phyloP scores from a whole-genome alignment of 2,797 vertebrate genomes.

The Parauchenoglanis punctatus region DNA sequence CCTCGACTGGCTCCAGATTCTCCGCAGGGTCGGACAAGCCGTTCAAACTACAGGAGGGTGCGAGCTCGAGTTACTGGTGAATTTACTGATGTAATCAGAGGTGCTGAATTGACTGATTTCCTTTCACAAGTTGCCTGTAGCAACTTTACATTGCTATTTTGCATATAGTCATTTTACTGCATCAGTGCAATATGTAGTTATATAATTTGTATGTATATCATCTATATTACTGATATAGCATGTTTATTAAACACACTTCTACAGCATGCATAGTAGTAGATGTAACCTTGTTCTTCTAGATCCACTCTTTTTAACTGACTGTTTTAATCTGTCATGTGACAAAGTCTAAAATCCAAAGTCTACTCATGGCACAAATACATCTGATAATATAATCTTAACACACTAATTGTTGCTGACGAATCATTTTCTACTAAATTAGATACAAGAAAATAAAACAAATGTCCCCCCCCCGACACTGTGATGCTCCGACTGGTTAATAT shows the following conservation, averaged over 20 bases:
- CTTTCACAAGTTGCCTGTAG: neutral
- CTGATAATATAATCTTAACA: neutral
- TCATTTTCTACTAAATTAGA: neutral
- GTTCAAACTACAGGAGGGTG: slow-evolving; percentile 55
- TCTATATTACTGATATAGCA: neutral
- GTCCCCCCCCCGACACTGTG: no score
- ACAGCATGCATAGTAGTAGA: neutral
- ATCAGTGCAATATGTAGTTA: neutral
- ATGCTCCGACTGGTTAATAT: neutral
- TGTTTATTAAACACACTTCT: neutral
- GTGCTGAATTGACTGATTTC: neutral
- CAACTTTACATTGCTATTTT: neutral
- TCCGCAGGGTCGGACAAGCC: slow-evolving; percentile 51
- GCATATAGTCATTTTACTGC: neutral
- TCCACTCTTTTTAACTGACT: neutral
- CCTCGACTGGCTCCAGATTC: slow-evolving; percentile 62
- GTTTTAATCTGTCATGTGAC: neutral
- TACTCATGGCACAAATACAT: neutral
- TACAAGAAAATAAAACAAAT: neutral
- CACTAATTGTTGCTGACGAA: neutral
- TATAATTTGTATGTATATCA: neutral
- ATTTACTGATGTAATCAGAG: neutral
- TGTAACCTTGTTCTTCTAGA: neutral
- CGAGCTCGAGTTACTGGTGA: neutral
- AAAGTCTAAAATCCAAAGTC: neutral